phyloP scores from a whole-genome alignment of 2,113 vertebrate genomes.

The Epinephelus moara region DNA sequence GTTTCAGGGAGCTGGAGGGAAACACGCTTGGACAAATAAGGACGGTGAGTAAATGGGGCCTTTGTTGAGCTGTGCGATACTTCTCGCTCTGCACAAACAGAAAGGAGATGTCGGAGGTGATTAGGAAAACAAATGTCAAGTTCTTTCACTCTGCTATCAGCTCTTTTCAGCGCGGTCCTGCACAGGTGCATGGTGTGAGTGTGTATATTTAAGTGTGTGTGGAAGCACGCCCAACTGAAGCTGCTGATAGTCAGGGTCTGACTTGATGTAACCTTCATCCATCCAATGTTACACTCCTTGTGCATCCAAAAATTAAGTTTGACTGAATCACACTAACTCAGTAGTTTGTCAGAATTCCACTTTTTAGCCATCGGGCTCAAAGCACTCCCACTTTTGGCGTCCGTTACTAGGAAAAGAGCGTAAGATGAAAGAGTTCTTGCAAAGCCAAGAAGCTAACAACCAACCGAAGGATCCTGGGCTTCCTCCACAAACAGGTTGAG shows the following conservation, averaged over 20 bases:
- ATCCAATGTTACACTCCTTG: neutral
- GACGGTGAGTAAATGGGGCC: conserved; percentile 58
- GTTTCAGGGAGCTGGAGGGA: conserved; percentile 71
- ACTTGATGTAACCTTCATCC: conserved; percentile 29
- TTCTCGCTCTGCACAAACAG: conserved; percentile 69
- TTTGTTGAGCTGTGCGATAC: conserved; percentile 71
- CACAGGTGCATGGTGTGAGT: conserved; percentile 64
- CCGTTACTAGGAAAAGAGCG: neutral
- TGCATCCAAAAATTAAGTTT: neutral
- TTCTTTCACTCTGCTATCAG: conserved; percentile 74
- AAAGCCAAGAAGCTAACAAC: conserved; percentile 12
- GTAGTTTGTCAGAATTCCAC: neutral
- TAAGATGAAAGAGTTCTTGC: neutral
- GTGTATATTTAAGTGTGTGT: conserved; percentile 41
- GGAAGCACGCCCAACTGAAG: conserved; percentile 21
- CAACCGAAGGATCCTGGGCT: neutral
- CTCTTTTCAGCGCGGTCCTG: conserved; percentile 48
- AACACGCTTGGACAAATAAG: conserved; percentile 74
- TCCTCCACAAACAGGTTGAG: conserved; percentile 32
- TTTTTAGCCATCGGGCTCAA: neutral
- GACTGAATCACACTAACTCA: neutral
- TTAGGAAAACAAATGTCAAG: conserved; percentile 78
- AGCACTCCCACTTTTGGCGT: neutral
- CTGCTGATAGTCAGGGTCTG: conserved; percentile 11
- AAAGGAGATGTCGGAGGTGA: conserved; percentile 67